Evolutionary conservation across 2,888 invertebrate species (phyloP).

Genomic region (Microchrysa polita): DNA sequence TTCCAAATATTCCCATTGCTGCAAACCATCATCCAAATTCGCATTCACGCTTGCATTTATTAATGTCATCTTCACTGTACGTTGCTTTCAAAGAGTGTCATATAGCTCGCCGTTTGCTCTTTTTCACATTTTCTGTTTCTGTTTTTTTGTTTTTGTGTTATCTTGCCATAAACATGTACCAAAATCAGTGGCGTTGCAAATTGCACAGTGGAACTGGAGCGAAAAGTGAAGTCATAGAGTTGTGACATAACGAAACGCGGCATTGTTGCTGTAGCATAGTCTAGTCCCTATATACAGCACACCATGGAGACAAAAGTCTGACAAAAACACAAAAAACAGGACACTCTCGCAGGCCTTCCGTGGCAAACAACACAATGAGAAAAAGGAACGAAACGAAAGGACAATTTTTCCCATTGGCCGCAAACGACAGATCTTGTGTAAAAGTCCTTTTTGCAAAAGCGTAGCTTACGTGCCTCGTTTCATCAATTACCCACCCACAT

Average conservation of each 20-base stretch:
- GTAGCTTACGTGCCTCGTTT: conserved; percentile 28
- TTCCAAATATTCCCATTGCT: too few relatives aligned
- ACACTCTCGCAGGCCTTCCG: too few relatives aligned
- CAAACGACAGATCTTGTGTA: conserved; percentile 20
- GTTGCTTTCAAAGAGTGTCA: neutral
- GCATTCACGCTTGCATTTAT: conserved; percentile 1
- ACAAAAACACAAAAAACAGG: too few relatives aligned
- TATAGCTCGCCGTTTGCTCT: too few relatives aligned
- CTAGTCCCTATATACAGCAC: neutral
- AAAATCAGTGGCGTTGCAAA: conserved; percentile 13
- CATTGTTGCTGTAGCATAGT: too few relatives aligned
- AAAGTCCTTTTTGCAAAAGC: conserved; percentile 5
- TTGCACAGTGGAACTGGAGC: conserved; percentile 5
- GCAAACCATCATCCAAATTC: neutral
- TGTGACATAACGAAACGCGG: neutral
- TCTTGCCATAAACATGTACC: conserved; percentile 3
- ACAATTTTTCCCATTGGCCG: conserved; percentile 21
- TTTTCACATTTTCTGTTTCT: too few relatives aligned
- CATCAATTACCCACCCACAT: conserved; percentile 29
- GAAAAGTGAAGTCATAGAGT: conserved; percentile 1
- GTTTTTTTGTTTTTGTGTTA: neutral
- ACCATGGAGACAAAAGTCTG: too few relatives aligned
- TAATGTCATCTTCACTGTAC: conserved; percentile 5
- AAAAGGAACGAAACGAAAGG: conserved; percentile 12
- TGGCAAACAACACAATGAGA: too few relatives aligned